phyloP scores from a whole-genome alignment of 2,113 vertebrate genomes.

The Thalassoma bifasciatum region DNA sequence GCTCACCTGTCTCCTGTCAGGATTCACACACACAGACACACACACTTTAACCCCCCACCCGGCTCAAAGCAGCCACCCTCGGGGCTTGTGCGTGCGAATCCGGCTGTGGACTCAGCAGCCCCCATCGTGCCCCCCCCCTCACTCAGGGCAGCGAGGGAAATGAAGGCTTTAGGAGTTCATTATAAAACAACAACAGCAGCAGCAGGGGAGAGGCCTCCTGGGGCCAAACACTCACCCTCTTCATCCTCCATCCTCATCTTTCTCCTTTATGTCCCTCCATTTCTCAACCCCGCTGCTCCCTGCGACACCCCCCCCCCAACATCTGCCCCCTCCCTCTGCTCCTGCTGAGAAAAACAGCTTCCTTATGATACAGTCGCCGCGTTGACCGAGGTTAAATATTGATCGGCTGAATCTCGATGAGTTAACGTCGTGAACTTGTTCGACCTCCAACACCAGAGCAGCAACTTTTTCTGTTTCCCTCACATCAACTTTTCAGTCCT shows the following conservation, averaged over 20 bases:
- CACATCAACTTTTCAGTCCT: constrained; percentile 28
- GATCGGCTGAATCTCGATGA: constrained; percentile 63
- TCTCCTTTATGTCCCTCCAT: constrained; percentile 64
- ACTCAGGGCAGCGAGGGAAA: constrained; percentile 81
- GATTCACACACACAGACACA: constrained; percentile 57
- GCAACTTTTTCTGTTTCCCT: constrained; percentile 17
- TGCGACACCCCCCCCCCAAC: constrained; percentile 43
- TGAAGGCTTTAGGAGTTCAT: constrained; percentile 87
- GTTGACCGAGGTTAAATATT: constrained; percentile 73
- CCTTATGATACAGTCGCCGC: constrained; percentile 14
- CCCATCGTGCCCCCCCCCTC: constrained; percentile 59
- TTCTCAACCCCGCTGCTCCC: constrained; percentile 40
- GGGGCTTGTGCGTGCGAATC: constrained; percentile 84
- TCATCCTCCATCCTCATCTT: constrained; percentile 72
- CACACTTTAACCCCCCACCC: constrained; percentile 50
- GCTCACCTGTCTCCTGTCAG: constrained; percentile 70
- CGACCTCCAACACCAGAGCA: constrained; percentile 48
- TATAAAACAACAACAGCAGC: constrained; percentile 84
- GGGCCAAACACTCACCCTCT: constrained; percentile 64
- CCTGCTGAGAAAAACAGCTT: constrained; percentile 6
- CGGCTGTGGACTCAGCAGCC: constrained; percentile 70
- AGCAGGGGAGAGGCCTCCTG: constrained; percentile 76
- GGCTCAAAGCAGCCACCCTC: constrained; percentile 66
- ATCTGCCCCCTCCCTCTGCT: constrained; percentile 27
- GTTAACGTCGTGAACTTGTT: constrained; percentile 61